Evolutionary conservation across 2,797 vertebrate species (phyloP).

Genomic region (Hypotaenidia okinawae): DNA sequence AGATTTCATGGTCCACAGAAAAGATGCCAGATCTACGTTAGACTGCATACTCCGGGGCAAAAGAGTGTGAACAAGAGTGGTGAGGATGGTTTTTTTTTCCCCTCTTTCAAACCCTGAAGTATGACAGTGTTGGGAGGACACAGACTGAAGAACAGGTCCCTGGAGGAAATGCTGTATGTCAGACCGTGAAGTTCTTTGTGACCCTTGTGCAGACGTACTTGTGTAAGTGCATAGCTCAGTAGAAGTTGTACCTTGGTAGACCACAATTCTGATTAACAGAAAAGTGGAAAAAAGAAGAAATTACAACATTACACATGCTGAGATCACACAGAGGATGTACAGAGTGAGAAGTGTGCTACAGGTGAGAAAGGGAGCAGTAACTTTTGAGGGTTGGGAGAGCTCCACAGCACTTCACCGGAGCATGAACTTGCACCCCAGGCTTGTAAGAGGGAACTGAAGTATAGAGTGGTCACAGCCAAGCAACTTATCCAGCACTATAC

Average conservation of each 20-base stretch:
- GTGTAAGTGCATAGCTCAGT: not conserved
- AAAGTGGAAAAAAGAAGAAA: not conserved
- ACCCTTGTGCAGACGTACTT: not conserved
- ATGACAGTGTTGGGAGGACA: not conserved
- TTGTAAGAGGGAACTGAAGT: not conserved
- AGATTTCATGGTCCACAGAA: not conserved
- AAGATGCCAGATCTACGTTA: not conserved
- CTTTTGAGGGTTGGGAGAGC: not conserved
- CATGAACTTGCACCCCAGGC: not conserved
- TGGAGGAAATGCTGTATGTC: not conserved
- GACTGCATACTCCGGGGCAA: not conserved
- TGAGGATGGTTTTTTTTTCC: not conserved
- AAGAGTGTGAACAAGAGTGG: not conserved
- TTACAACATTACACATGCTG: not conserved
- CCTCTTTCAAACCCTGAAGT: not conserved
- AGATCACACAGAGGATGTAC: not conserved
- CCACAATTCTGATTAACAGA: not conserved
- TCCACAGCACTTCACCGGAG: not conserved
- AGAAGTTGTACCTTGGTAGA: too few species aligned
- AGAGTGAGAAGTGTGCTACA: not conserved
- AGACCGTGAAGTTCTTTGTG: not conserved
- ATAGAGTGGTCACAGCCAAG: not conserved
- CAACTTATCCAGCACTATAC: not conserved
- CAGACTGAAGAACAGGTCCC: fast-evolving
- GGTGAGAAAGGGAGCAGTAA: not conserved